phyloP scores from a whole-genome alignment of 2,888 invertebrate species.

The Molanna angustata region DNA sequence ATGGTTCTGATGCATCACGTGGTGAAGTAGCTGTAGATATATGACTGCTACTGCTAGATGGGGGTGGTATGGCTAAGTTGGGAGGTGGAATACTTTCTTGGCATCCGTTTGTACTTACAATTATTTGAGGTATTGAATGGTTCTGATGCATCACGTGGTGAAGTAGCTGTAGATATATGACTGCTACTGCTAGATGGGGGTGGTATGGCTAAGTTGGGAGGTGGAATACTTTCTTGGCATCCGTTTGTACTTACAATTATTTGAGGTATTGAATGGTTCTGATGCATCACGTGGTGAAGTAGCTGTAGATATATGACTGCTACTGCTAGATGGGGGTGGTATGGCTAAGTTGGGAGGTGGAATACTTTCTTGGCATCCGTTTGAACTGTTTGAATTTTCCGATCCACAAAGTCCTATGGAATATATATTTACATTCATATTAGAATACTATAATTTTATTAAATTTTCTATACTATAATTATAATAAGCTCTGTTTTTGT shows the following conservation, averaged over 20 bases:
- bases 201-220: constrained; percentile 7
- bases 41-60: constrained; percentile 3
- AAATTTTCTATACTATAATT: too few relatives aligned
- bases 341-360: constrained; percentile 12
- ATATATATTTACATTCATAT: too few relatives aligned
- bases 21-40: constrained; percentile 1
- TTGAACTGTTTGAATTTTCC: constrained; percentile 33
- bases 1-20: background rate
- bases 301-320: background rate
- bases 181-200: background rate
- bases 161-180: background rate
- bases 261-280: background rate
- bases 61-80: constrained; percentile 3
- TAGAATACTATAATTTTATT: too few relatives aligned
- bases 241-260: background rate
- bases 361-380: background rate
- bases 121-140: background rate
- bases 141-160: constrained; percentile 7
- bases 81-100: constrained; percentile 11
- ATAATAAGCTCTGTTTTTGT: too few relatives aligned
- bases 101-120: background rate
- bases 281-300: constrained; percentile 5
- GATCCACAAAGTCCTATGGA: constrained; percentile 40
- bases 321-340: background rate
- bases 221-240: constrained; percentile 5